Evolutionary conservation across 2,113 vertebrate species (phyloP).

Genomic region (Carettochelys insculpta): DNA sequence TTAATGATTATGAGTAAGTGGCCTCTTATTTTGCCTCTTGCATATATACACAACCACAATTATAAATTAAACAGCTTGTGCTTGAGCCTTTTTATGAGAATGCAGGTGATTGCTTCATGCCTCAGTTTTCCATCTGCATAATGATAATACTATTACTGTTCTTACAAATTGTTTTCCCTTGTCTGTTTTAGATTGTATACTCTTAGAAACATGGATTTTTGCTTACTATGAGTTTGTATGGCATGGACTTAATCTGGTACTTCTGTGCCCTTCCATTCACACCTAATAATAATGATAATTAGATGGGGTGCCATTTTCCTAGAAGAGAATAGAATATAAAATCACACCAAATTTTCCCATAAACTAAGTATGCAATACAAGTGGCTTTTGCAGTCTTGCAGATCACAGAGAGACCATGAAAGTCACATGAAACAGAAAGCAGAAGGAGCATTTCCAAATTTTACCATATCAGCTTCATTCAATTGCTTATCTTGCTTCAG

Average conservation of each 20-base stretch:
- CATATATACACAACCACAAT: background rate
- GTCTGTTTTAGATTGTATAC: fast-evolving
- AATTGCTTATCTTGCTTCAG: background rate
- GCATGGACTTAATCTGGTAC: background rate
- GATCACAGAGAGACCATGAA: background rate
- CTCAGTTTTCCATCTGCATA: background rate
- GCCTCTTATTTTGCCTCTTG: background rate
- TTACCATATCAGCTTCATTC: constrained; percentile 22
- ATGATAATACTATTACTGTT: background rate
- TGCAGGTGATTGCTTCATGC: background rate
- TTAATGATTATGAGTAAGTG: background rate
- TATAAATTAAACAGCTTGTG: background rate
- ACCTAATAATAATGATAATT: background rate
- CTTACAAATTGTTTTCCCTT: background rate
- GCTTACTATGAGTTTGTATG: fast-evolving
- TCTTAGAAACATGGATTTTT: background rate
- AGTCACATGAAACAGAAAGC: background rate
- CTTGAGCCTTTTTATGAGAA: background rate
- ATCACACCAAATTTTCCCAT: background rate
- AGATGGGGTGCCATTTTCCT: background rate
- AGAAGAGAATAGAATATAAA: fast-evolving
- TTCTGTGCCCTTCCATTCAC: background rate
- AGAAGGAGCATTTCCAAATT: constrained; percentile 13
- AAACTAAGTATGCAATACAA: background rate
- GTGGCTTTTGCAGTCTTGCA: background rate